These are phyloP conservation scores for Alligator mississippiensis DNA, from an alignment of 2,113 vertebrate genomes.

Conservation along the genomic window DNA sequence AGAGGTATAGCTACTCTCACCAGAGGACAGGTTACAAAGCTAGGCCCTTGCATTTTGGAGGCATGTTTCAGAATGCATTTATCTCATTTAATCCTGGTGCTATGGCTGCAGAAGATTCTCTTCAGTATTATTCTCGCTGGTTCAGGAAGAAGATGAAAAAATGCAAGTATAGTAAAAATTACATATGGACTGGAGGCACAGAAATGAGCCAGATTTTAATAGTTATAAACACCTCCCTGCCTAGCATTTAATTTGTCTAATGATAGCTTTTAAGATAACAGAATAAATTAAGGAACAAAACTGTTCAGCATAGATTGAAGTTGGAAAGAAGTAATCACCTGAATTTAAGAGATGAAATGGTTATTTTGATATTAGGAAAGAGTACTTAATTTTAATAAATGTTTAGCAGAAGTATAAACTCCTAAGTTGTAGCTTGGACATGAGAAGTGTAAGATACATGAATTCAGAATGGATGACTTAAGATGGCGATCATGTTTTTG, in stretches of 20 bases:
- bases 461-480: neutral
- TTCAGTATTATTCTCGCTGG: neutral
- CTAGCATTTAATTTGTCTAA: neutral
- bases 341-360: neutral
- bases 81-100: accelerated
- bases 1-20: neutral
- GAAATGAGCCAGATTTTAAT: neutral
- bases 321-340: neutral
- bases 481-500: neutral
- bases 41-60: neutral
- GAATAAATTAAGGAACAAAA: neutral
- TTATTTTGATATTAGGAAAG: neutral
- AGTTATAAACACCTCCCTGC: accelerated
- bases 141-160: neutral
- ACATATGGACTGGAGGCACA: neutral
- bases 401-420: neutral
- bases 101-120: accelerated
- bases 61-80: accelerated
- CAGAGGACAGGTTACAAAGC: neutral
- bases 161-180: neutral
- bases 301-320: neutral
- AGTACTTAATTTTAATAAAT: neutral
- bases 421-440: neutral
- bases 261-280: accelerated
- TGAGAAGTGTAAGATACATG: neutral